Evolutionary conservation across 2,888 invertebrate genomes (phyloP), one percentile per base, ranked within the genome.

Genomic region (Stenichneumon culpator): DNA sequence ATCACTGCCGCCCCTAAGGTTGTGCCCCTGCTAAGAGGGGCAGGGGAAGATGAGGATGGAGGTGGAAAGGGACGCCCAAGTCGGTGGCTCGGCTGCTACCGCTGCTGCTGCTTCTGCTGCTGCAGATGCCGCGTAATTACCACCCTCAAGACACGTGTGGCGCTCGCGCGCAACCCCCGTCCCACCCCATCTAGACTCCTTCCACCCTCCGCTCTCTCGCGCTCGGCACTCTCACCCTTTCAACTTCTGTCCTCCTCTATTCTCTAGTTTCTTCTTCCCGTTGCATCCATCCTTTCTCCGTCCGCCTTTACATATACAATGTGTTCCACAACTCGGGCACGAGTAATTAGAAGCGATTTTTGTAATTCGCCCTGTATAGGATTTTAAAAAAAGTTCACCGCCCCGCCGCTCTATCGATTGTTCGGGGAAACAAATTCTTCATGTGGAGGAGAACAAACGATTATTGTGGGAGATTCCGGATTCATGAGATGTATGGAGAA

Each of bases 101-200:
- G 87, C 87, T 84, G 87, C 68, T 82, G 36, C 69, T 77, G 36
- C 68, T 54, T 84, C 83, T 88, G 87, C 87, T 90, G 92, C 92
- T 93, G 93, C 93, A 94, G 94, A 93, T 93, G 93, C 93, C 93
- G 93, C 93, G 93, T 93, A 93, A 94, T 94, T 93, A 93, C 93
- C 93, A 93, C 93, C 93, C 93, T 93, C 93, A 94, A 94, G 93
- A 93, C 93, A 94, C 93, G 93, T 93, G 93, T 93, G 93, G 92
- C 92, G 90, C 90, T 89, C 90, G 89, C 92, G 91, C 92, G 90
- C 92, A 90, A 90, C 90, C 86, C 89, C 87, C 87, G 84, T 67
- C 83, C 79, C 67, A 75, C 80, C 83, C 63, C 39, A 54, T 47
- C 72, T 77, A 44, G 87, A 86, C 86, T 86, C 82, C 83, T 86